Evolutionary conservation across 2,113 vertebrate genomes (phyloP), one percentile per base, ranked within the genome.

Genomic region (Noctilio leporinus): DNA sequence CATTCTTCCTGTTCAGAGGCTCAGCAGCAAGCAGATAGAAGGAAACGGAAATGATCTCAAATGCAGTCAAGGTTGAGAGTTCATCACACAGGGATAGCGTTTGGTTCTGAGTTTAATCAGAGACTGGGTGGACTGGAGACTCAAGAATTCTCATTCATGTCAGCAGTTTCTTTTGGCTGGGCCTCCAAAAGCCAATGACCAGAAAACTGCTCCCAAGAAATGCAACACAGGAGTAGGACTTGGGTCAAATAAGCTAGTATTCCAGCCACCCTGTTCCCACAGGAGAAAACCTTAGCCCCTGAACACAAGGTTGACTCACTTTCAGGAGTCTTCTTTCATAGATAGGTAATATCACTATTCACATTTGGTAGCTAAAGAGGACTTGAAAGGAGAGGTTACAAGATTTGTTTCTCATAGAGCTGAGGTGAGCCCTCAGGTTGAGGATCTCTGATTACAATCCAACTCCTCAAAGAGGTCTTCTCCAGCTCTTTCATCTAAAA

Each of bases 1-100:
- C 95, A 72, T 72, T 43, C 85, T 87, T 75, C 76, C 83, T 84
- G 93, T 91, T 87, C 43, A 73, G 84, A 94, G 49, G 64, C 62
- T 95, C 80, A 65, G 84, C 88, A 81, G 28, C 16, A 1, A 7
- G 38, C 9, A 26, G 10, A 35, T 3, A n/a, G 53, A 75, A 57
- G 24, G 57, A 53, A 30, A 78, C 57, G 14, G 7, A 53, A 26
- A 28, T 19, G 16, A 82, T 33, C 26, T 6, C 10, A 73, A 89
- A 67, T 35, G 35, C 59, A 80, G 28, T 4, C 5, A 51, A 70
- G 12, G 4, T 30, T 10, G 67, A 59, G 12, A 8, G 28, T 51
- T 91, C 28, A 43, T 12, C 22, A 51, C 5, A 16, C 2, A 24
- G 20, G 5, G 9, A 35, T 65, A 51, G 26, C 43, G 43, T 69